These are phyloP conservation scores for Dicentrarchus labrax DNA, from an alignment of 2,113 vertebrate species.

Conservation along the genomic window DNA sequence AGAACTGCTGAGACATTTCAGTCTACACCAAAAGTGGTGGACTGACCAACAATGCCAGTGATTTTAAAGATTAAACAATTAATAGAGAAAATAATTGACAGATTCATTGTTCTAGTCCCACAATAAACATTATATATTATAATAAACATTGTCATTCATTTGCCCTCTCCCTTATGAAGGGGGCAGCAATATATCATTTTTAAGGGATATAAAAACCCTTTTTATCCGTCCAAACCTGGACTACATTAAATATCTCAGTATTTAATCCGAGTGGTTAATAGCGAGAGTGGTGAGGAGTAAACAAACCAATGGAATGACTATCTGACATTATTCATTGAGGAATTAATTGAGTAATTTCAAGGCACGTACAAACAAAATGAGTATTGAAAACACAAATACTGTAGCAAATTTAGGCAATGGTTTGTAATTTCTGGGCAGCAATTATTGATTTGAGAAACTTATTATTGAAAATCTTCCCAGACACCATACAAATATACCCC, in stretches of 20 bases:
- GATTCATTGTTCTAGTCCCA: not conserved
- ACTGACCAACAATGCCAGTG: not conserved
- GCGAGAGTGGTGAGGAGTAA: not conserved
- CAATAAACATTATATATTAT: too few species aligned
- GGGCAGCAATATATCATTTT: not conserved
- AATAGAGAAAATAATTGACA: not conserved
- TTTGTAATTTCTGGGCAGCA: not conserved
- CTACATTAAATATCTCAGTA: not conserved
- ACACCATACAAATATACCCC: not conserved
- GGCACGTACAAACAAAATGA: not conserved
- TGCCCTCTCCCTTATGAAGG: not conserved
- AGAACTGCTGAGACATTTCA: too few species aligned
- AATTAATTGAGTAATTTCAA: not conserved
- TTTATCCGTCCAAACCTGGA: not conserved
- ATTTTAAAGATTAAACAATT: not conserved
- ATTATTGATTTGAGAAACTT: not conserved
- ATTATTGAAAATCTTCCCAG: not conserved
- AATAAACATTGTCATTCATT: too few species aligned
- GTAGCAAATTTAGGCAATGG: not conserved
- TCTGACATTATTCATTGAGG: not conserved
- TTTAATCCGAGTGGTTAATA: too few species aligned
- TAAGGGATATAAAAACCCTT: not conserved
- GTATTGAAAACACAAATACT: not conserved
- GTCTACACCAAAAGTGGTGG: not conserved
- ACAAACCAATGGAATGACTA: not conserved